Conservation (phyloP, 2,113 vertebrate genomes). For the Baryphthengus martii region DNA sequence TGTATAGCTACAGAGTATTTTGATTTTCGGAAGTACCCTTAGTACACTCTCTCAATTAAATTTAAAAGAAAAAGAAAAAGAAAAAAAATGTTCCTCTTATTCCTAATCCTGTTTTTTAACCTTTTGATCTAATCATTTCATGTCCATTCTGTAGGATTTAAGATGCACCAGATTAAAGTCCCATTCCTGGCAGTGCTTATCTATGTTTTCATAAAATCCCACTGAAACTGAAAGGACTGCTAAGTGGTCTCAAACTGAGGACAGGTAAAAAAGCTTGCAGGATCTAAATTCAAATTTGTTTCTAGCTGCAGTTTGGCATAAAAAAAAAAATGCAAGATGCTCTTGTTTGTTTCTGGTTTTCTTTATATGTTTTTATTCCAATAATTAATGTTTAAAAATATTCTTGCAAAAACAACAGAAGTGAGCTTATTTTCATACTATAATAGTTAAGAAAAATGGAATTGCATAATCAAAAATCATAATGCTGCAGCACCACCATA, state of each 20-base stretch:
- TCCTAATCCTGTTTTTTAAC: too few species aligned
- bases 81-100: background rate
- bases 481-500: background rate
- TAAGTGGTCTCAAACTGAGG: slow-evolving; percentile 49
- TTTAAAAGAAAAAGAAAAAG: background rate
- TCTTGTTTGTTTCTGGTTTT: background rate
- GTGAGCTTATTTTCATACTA: background rate
- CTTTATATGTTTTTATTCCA: background rate
- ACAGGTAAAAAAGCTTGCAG: slow-evolving; percentile 36
- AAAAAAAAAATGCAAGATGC: too few species aligned
- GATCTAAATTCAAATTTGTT: slow-evolving; percentile 16
- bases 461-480: background rate
- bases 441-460: background rate
- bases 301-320: slow-evolving; percentile 7
- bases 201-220: slow-evolving; percentile 53
- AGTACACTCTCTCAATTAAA: background rate
- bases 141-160: slow-evolving; percentile 52
- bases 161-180: slow-evolving; percentile 36
- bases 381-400: background rate
- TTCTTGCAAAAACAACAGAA: background rate
- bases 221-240: slow-evolving; percentile 45
- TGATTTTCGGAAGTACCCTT: background rate
- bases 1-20: background rate
- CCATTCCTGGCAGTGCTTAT: slow-evolving; percentile 40
- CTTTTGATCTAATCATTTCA: slow-evolving; percentile 30